Conservation (phyloP, 2,888 invertebrate genomes). For the Ariolimax columbianus region DNA sequence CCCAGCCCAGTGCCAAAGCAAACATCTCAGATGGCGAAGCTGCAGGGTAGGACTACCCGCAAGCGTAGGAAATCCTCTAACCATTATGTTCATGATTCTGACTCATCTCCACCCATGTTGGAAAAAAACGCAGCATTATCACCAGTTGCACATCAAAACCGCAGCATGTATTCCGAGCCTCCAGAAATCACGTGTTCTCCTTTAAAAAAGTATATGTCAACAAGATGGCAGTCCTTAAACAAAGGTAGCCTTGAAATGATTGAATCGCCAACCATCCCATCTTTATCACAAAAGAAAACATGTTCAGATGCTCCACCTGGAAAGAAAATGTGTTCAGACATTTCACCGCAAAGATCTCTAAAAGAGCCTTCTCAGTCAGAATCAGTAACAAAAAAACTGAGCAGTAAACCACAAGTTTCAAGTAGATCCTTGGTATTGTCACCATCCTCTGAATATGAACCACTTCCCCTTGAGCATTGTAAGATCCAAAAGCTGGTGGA, state of each 20-base stretch:
- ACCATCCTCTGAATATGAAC: slow-evolving; percentile 71
- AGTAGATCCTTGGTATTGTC: slow-evolving; percentile 64
- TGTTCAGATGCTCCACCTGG: background rate
- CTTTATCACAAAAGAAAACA: background rate
- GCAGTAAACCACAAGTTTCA: slow-evolving; percentile 58
- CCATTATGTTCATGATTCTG: slow-evolving; percentile 36
- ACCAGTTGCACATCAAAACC: slow-evolving; percentile 20
- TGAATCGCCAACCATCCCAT: background rate
- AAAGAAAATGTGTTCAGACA: background rate
- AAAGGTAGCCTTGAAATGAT: background rate
- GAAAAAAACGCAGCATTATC: slow-evolving; percentile 37
- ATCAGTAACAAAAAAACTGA: slow-evolving; percentile 37
- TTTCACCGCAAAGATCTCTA: slow-evolving; percentile 4
- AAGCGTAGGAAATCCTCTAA: slow-evolving; percentile 45
- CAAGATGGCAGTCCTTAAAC: background rate
- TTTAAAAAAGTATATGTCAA: slow-evolving; percentile 3
- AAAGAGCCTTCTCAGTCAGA: background rate
- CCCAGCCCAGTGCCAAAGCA: slow-evolving; percentile 32
- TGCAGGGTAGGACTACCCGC: background rate
- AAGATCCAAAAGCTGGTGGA: slow-evolving; percentile 57
- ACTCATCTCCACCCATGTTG: slow-evolving; percentile 39
- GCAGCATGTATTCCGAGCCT: slow-evolving; percentile 33
- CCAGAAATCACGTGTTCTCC: slow-evolving; percentile 42
- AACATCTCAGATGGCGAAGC: background rate
- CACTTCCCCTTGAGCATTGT: slow-evolving; percentile 64